These are phyloP conservation scores for Epinephelus fuscoguttatus DNA, from an alignment of 2,113 vertebrate genomes.

Conservation along the genomic window DNA sequence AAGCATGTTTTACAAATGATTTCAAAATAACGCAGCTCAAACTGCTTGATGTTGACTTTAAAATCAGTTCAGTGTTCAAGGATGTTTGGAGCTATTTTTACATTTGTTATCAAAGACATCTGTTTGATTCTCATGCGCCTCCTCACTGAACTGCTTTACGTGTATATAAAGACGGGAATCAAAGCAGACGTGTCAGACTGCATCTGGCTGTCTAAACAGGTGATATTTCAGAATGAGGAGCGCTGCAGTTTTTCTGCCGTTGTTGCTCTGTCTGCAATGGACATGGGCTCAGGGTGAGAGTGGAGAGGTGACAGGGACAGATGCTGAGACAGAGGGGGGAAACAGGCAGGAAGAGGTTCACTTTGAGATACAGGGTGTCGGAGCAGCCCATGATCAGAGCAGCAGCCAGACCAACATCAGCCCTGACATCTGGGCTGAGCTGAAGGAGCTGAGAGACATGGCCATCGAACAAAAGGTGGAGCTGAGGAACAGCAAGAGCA, in stretches of 20 bases:
- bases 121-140: constrained; percentile 3
- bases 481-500: neutral
- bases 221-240: constrained; percentile 20
- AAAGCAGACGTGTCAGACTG: neutral
- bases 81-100: neutral
- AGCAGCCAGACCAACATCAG: neutral
- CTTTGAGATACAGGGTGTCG: neutral
- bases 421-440: constrained; percentile 20
- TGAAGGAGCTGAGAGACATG: constrained; percentile 35
- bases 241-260: neutral
- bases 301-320: neutral
- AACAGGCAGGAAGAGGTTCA: neutral
- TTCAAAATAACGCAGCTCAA: no score
- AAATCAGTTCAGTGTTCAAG: neutral
- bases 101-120: neutral
- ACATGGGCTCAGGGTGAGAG: neutral
- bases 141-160: neutral
- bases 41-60: no score
- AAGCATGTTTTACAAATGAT: no score
- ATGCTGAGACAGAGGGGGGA: neutral
- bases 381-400: neutral
- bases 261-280: constrained; percentile 35
- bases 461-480: neutral
- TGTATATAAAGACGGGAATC: neutral
- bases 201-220: neutral